A percentile compares a stretch with the other conserved stretches of the same genome.
Conservation (phyloP, 2,888 invertebrate species). For the Caenorhabditis macrosperma region DNA sequence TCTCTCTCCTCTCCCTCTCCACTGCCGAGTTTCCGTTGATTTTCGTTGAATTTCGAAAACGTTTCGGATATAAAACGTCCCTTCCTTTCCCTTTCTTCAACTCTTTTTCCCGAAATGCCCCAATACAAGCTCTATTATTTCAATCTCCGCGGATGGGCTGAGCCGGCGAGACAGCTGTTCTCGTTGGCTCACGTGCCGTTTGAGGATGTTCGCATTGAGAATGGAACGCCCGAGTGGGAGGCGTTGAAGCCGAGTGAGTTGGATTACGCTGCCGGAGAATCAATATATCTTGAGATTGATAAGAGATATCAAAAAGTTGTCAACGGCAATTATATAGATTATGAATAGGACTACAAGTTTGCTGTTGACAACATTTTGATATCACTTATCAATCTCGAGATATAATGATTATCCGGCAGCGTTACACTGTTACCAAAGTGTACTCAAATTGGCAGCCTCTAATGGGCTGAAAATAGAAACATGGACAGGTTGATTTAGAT, state of each 20-base stretch:
- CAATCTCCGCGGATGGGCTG: conserved; percentile 57
- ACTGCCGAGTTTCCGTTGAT: background rate
- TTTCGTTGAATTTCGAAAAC: conserved; percentile 34
- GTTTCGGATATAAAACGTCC: conserved; percentile 1
- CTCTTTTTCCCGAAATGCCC: conserved; percentile 27
- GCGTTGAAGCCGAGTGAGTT: conserved; percentile 46
- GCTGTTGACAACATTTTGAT: too few relatives aligned
- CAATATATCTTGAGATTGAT: too few relatives aligned
- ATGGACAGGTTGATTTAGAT: too few relatives aligned
- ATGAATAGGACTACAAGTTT: too few relatives aligned
- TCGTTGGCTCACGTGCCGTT: conserved; percentile 55
- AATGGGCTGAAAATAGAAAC: too few relatives aligned
- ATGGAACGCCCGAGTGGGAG: conserved; percentile 40
- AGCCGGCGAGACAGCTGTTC: conserved; percentile 53
- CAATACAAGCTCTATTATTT: conserved; percentile 64
- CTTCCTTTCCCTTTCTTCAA: background rate
- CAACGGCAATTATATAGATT: too few relatives aligned
- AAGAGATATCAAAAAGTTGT: too few relatives aligned
- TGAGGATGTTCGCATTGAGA: conserved; percentile 53
- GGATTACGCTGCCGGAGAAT: background rate
- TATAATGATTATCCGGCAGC: too few relatives aligned
- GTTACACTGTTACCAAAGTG: too few relatives aligned
- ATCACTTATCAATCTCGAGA: too few relatives aligned
- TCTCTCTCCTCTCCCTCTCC: background rate
- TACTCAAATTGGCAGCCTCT: too few relatives aligned